Percentiles rank a stretch among this genome's conserved stretches.
These are phyloP conservation scores for Chiroxiphia lanceolata DNA, from an alignment of 2,797 vertebrate genomes.

Conservation along the genomic window DNA sequence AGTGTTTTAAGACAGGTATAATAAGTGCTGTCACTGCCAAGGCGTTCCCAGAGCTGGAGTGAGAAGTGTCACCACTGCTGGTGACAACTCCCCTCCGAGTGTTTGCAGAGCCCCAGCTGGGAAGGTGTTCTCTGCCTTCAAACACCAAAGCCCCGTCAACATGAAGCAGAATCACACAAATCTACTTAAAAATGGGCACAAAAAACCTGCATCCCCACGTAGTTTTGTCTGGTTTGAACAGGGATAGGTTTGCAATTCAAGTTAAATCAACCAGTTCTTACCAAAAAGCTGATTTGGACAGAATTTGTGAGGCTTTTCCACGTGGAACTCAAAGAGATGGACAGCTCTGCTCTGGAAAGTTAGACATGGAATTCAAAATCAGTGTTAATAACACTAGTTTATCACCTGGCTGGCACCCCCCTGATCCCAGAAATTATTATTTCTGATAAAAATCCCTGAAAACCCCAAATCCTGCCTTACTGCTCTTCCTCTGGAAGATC, in stretches of 20 bases:
- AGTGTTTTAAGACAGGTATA: background rate
- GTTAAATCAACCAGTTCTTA: background rate
- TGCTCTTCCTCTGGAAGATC: background rate
- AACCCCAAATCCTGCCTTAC: background rate
- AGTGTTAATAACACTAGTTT: background rate
- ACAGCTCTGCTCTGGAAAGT: too few species aligned
- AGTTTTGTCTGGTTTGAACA: background rate
- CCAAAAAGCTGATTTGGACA: background rate
- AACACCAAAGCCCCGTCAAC: fast-evolving
- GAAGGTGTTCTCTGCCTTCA: background rate
- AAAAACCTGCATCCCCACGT: background rate
- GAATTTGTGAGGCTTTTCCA: background rate
- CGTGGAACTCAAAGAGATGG: background rate
- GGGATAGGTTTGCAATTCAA: background rate
- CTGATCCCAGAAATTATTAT: background rate
- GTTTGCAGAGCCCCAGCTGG: background rate
- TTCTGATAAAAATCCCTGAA: background rate
- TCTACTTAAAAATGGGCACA: background rate
- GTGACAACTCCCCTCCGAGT: background rate
- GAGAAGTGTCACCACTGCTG: background rate
- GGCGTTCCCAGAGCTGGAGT: background rate
- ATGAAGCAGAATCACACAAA: too few species aligned
- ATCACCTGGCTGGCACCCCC: background rate
- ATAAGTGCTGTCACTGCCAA: background rate
- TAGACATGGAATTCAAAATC: background rate